Percentiles rank a stretch among this genome's conserved stretches.
These are phyloP conservation scores for Oncorhynchus keta DNA, from an alignment of 2,113 vertebrate species.

Conservation along the genomic window DNA sequence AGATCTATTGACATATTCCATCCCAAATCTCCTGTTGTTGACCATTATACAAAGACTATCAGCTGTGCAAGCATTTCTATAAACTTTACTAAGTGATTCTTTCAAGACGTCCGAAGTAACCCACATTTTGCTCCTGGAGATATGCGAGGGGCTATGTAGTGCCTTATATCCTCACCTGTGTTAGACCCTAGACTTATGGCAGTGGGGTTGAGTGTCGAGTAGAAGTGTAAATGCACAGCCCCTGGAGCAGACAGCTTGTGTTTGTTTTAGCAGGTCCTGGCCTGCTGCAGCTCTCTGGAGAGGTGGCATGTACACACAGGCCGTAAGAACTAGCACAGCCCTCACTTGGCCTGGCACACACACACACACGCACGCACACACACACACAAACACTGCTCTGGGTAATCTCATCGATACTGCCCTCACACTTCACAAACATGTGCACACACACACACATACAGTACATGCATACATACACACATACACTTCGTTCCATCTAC, in stretches of 20 bases:
- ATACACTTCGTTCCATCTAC: neutral
- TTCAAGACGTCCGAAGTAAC: no score
- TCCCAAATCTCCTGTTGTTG: no score
- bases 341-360: neutral
- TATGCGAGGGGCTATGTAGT: no score
- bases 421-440: neutral
- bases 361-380: neutral
- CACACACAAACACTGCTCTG: neutral
- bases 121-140: no score
- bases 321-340: neutral
- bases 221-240: neutral
- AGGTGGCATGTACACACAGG: slow-evolving; percentile 32
- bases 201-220: neutral
- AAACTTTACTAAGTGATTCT: no score
- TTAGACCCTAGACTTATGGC: no score
- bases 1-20: no score
- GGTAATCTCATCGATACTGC: neutral
- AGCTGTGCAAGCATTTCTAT: no score
- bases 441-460: neutral
- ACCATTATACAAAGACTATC: no score
- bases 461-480: neutral
- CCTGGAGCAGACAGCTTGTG: neutral
- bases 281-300: slow-evolving; percentile 25
- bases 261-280: slow-evolving; percentile 29
- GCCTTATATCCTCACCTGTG: no score